Evolutionary conservation across 2,113 vertebrate species (phyloP), one percentile per base, ranked within the genome.

Genomic region (Microcebus jonahi): DNA sequence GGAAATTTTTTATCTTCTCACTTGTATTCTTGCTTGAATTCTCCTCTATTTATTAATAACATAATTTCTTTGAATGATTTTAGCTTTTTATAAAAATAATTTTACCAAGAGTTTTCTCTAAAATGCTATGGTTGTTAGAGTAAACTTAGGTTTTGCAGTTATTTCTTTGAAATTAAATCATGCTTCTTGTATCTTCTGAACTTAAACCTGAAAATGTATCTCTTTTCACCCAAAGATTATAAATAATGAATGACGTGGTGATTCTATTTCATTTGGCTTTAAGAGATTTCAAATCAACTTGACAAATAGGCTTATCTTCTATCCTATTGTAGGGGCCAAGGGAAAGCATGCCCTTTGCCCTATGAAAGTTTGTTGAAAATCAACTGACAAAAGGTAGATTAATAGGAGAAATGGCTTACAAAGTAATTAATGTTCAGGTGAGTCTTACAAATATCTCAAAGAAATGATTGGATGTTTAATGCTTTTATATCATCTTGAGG

Each of bases 261-360:
- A 76, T 77, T 92, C 8, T 31, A 77, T 59, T 85, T 59, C 18
- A 84, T n/a, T 79, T 88, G 7, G 20, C 12, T 76, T 48, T 70
- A 82, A 57, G 48, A 90, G 42, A 88, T 93, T 91, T 95, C 25
- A 76, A 34, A 86, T 70, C n/a, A 90, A 87, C 70, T 63, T 11
- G 18, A 42, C 15, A 84, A 55, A n/a, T 83, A 39, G 0, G 4
- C 80, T 3, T 68, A 14, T 31, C 36, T 27, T 39, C 53, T 31
- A 36, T 29, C 45, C 79, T 42, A 13, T 3, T 25, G 21, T 42
- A 39, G 10, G 11, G 20, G 70, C n/a, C 20, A 12, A 2, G 9
- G 20, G 11, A 71, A 39, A 71, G 39, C 36, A 13, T 13, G 23
- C 70, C 5, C 70, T 71, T 42, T 13, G 21, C 21, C 70, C 36